Evolutionary conservation across 2,888 invertebrate species (phyloP), one percentile per base, ranked within the genome.

Genomic region (Aquatica leii): DNA sequence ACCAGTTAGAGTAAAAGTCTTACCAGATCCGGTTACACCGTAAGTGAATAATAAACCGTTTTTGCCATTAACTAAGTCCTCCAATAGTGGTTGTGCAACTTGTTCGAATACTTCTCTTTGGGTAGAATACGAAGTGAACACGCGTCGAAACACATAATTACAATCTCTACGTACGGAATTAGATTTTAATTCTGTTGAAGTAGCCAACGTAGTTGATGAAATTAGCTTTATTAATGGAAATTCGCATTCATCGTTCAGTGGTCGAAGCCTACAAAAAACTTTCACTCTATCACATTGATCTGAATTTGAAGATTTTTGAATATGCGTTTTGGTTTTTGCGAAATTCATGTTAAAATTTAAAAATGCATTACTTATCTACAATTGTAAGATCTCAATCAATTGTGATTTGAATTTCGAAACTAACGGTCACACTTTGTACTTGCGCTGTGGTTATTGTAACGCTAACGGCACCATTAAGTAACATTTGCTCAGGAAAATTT

Each of bases 1-100:
- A 0, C 90, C 86, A 0, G 94, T 94, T 93, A 99, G 96, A 0
- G 98, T 99, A 79, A 90, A 95, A 0, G 99, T 99, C 84, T 99
- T 99, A 0, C 99, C 99, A 71, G 93, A 92, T 1, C 97, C 97
- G 0, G 98, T 98, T 3, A 98, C 94, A 12, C 99, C 98, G 78
- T 99, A 99, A 0, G 98, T 95, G 80, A 99, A 98, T 54, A 99
- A 83, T 24, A 99, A 84, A 68, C 95, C 94, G 82, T 96, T 98
- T 81, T 92, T 93, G 12, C 98, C 98, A 70, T 87, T 87, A 20
- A 99, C 84, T 5, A 99, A 82, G 73, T 92, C 91, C 74, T 94
- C 90, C 0, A 98, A 91, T 14, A 98, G 83, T 0, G 97, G 97
- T 51, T 92, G 84, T 0, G 94, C 94, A 0, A 95, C 91, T 72